Evolutionary conservation across 2,888 invertebrate species (phyloP), one percentile per base, ranked within the genome.

Genomic region (Caenorhabditis imperialis): DNA sequence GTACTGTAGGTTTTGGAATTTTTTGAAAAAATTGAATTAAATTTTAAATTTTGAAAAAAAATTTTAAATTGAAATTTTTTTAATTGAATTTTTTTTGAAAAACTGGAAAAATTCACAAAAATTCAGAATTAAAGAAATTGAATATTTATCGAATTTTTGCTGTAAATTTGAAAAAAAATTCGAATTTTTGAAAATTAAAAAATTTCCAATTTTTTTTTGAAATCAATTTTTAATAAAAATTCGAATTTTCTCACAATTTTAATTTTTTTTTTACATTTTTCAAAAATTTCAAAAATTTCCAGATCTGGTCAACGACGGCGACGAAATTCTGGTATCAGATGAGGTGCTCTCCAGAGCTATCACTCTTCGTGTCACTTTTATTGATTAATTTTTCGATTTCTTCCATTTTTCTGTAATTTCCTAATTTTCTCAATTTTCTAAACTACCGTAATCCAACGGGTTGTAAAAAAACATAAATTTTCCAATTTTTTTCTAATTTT

Each of bases 251-350:
- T 4, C 25, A n/a, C 48, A 10, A 12, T 22, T 50, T 20, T 23
- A 35, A n/a, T 48, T 20, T 18, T n/a, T 23, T 25, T 12, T 42
- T 40, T 14, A 18, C n/a, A 8, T 20, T 58, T 22, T 20, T 18
- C 3, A 51, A 38, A n/a, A 1, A 44, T 55, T 65, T 65, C 50
- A 20, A n/a, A 51, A 44, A 51, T 27, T 86, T 88, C 62, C 88
- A 91, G 97, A 98, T 82, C 90, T 99, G 65, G 94, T 98, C 20
- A 91, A 89, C 67, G 93, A 95, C 89, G 95, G 95, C 0, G 93
- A 92, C 58, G 93, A 95, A 88, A 91, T 98, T 60, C 91, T 94
- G 81, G 94, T 98, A 1, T 94, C 96, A 0, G 98, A 99, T 90
- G 90, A 92, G 20, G 96, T 97, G 3, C 93, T 93, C 5, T 96